These are phyloP conservation scores for Barnardius zonarius DNA, from an alignment of 2,113 vertebrate genomes.

Conservation along the genomic window DNA sequence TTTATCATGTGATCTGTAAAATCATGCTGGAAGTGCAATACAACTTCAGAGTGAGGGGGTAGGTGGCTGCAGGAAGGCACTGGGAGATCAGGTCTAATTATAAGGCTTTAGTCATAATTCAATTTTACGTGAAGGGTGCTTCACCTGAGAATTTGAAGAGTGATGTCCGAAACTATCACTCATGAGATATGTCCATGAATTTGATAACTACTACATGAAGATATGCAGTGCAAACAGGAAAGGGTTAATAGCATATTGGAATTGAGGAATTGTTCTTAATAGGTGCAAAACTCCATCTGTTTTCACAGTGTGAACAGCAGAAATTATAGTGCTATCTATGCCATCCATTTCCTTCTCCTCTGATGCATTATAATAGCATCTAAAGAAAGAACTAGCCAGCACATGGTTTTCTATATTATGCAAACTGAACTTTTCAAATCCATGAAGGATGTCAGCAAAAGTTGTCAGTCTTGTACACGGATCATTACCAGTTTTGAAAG, in stretches of 20 bases:
- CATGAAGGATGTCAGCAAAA: slow-evolving; percentile 25
- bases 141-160: not conserved
- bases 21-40: not conserved
- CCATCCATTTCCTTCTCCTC: slow-evolving; percentile 15
- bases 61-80: not conserved
- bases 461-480: not conserved
- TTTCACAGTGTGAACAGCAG: not conserved
- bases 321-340: slow-evolving; percentile 7
- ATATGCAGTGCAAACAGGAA: not conserved
- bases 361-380: slow-evolving; percentile 7
- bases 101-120: not conserved
- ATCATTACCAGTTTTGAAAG: slow-evolving; percentile 36
- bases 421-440: slow-evolving; percentile 49
- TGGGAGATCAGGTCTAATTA: not conserved
- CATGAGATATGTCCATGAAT: not conserved
- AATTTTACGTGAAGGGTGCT: not conserved
- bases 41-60: not conserved
- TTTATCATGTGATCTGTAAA: not conserved
- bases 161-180: not conserved
- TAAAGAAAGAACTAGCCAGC: slow-evolving; percentile 31
- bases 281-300: slow-evolving; percentile 17
- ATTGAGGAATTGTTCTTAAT: slow-evolving; percentile 5
- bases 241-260: not conserved
- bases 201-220: not conserved
- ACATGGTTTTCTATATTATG: slow-evolving; percentile 1